Conservation (phyloP, 2,113 vertebrate genomes). For the Phalacrocorax pelagicus region DNA sequence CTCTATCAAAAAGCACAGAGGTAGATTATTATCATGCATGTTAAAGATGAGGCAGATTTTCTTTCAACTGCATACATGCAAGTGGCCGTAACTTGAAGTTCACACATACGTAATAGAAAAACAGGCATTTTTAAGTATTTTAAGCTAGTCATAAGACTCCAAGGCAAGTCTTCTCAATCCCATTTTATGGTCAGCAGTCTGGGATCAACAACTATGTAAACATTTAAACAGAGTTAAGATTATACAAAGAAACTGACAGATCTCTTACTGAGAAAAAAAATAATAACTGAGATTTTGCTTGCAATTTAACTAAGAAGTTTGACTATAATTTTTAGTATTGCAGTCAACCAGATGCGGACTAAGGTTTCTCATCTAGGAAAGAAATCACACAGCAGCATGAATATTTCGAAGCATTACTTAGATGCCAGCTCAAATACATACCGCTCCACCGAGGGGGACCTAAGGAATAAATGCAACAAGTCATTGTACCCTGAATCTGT, state of each 20-base stretch:
- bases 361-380: background rate
- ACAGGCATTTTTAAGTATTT: background rate
- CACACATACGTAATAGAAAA: background rate
- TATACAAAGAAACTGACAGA: background rate
- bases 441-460: slow-evolving; percentile 81
- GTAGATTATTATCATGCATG: background rate
- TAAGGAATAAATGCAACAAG: slow-evolving; percentile 71
- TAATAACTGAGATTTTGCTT: background rate
- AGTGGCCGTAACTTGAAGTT: background rate
- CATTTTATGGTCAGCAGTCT: background rate
- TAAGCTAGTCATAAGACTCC: background rate
- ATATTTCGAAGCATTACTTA: background rate
- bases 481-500: background rate
- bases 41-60: background rate
- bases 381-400: slow-evolving; percentile 40
- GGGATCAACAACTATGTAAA: background rate
- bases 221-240: background rate
- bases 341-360: background rate
- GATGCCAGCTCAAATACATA: slow-evolving; percentile 72
- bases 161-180: background rate
- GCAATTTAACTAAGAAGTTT: background rate
- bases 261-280: background rate
- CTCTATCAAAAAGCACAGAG: background rate
- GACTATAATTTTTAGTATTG: background rate
- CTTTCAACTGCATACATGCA: slow-evolving; percentile 26